Base-by-base conservation (phyloP, 2,113 vertebrate genomes). In the Vimba vimba region DNA sequence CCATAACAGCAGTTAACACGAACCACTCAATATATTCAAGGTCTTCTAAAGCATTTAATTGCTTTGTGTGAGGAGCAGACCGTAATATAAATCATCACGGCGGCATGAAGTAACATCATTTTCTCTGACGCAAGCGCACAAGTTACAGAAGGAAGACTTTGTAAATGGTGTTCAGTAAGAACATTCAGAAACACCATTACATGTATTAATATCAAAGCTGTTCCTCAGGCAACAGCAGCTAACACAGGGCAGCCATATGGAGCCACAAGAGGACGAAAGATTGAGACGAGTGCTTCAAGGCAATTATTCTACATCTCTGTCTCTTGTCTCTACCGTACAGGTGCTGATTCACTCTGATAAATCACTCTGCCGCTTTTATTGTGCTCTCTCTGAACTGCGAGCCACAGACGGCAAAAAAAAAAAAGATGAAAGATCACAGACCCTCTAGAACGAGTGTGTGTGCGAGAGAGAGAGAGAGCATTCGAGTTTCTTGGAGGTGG, bases 311-410 rank as follows among this genome's bases (percentile, higher is more conserved):
- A 64, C 62, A 62, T 85, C 27, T 47, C 30, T 39, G 15, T 59
- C 76, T 69, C 50, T 62, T 62, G 75, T 79, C 84, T 57, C 62
- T 55, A 83, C 66, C 30, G 55, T 73, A 57, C 81, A 73, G 81
- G 66, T 83, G 64, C 81, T 25, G 33, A 83, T 71, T 73, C 64
- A 71, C 78, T 82, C 81, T 17, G 81, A 83, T 83, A 83, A 83
- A 73, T 83, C 81, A n/a, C 66, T 71, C 36, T 27, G 2, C 43
- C 9, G 30, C 81, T 83, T 73, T 73, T 66, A 69, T 36, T 82
- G 62, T 82, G 62, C 60, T 43, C 78, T 64, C 78, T 64, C 78
- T 80, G 59, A 79, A 81, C 62, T 82, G 79, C 59, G 50, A 81
- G 66, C 15, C 62, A 47, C 79, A 82, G 62, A 69, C 45, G 21